phyloP scores from a whole-genome alignment of 2,113 vertebrate species.

The Varanus salvator region DNA sequence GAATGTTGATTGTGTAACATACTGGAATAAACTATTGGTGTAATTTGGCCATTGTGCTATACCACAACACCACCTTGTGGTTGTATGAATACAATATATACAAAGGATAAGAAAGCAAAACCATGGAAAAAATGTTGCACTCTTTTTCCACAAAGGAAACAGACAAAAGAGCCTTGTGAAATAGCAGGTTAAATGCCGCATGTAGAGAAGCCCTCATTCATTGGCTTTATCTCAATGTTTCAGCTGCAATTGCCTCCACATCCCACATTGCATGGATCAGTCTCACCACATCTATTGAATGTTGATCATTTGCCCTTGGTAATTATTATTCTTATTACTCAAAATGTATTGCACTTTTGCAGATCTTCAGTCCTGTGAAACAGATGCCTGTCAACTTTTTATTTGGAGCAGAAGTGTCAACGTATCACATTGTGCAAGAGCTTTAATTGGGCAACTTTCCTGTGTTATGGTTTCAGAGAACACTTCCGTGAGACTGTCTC shows the following conservation, averaged over 20 bases:
- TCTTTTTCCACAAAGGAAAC: too few species aligned
- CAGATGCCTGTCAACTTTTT: conserved; percentile 17
- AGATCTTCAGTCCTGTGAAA: conserved; percentile 43
- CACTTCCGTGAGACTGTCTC: background rate
- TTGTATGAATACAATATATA: too few species aligned
- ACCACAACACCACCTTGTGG: too few species aligned
- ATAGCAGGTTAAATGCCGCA: too few species aligned
- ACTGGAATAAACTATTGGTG: too few species aligned
- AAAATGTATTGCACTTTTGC: conserved; percentile 10
- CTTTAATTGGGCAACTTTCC: background rate
- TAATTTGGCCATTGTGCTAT: too few species aligned
- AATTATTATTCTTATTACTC: background rate
- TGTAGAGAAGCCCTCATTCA: background rate
- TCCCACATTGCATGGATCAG: background rate
- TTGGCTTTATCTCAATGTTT: background rate
- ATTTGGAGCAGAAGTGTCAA: background rate
- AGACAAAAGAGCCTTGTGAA: too few species aligned
- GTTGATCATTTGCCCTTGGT: conserved; percentile 31
- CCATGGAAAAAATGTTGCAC: too few species aligned
- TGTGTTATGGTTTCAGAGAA: background rate
- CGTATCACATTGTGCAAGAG: background rate
- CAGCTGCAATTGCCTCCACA: background rate
- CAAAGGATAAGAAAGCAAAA: too few species aligned
- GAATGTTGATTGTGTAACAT: too few species aligned
- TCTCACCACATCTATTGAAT: conserved; percentile 37